Conservation (phyloP, 2,113 vertebrate species). For the Odobenus rosmarus region DNA sequence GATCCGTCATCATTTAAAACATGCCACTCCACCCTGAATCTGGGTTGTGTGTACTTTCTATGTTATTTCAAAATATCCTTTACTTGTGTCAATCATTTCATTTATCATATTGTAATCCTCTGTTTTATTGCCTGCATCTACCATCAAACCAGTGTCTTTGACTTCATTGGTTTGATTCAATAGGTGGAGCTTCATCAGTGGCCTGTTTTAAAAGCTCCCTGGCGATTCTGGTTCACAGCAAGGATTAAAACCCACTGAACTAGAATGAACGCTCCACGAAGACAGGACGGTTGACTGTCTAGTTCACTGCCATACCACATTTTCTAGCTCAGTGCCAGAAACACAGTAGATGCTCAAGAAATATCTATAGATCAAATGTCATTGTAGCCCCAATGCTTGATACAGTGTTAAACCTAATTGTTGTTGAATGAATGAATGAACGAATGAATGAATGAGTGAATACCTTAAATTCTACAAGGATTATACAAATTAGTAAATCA, state of each 20-base stretch:
- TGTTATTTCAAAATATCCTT: background rate
- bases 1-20: background rate
- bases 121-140: background rate
- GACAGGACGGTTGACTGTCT: background rate
- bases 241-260: background rate
- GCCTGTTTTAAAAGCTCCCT: background rate
- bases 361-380: background rate
- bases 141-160: background rate
- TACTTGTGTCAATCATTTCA: background rate
- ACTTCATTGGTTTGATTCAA: background rate
- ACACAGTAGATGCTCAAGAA: background rate
- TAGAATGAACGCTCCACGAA: background rate
- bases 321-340: background rate
- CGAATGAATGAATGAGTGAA: background rate
- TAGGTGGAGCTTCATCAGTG: background rate
- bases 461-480: background rate
- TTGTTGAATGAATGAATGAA: background rate
- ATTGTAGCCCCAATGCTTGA: background rate
- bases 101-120: background rate
- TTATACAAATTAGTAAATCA: background rate
- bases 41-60: background rate
- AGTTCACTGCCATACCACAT: background rate
- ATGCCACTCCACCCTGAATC: background rate
- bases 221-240: background rate
- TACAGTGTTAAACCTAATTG: background rate